These are phyloP conservation scores for Chamaea fasciata DNA, from an alignment of 2,113 vertebrate species.

Conservation along the genomic window DNA sequence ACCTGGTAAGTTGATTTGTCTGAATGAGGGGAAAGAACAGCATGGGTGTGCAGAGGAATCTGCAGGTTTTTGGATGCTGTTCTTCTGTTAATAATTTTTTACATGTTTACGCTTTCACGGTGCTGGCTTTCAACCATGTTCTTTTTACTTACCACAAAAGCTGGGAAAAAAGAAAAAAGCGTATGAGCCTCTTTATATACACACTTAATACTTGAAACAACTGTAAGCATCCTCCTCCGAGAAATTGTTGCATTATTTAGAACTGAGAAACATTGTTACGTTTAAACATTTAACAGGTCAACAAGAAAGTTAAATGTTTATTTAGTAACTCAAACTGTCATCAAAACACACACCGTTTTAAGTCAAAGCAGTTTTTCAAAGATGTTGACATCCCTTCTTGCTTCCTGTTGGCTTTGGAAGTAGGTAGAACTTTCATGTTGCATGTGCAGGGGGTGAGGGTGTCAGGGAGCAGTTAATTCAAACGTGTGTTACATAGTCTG, in stretches of 20 bases:
- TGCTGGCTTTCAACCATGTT: background rate
- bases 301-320: slow-evolving; percentile 9
- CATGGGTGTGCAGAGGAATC: fast-evolving
- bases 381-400: background rate
- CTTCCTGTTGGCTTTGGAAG: background rate
- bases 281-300: slow-evolving; percentile 19
- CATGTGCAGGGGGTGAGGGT: fast-evolving
- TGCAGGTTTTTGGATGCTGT: background rate
- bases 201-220: background rate
- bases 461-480: background rate
- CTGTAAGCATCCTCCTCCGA: background rate
- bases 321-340: background rate
- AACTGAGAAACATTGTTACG: background rate
- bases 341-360: background rate
- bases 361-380: background rate
- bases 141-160: background rate
- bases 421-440: background rate
- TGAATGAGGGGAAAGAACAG: background rate
- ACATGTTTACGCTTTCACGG: fast-evolving
- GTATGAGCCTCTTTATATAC: fast-evolving
- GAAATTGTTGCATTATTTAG: background rate
- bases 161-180: background rate
- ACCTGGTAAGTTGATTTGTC: slow-evolving; percentile 84
- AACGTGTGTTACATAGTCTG: background rate
- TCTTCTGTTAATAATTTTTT: background rate